These are phyloP conservation scores for Neuroscelio doddi DNA, from an alignment of 2,888 invertebrate genomes.

Conservation along the genomic window DNA sequence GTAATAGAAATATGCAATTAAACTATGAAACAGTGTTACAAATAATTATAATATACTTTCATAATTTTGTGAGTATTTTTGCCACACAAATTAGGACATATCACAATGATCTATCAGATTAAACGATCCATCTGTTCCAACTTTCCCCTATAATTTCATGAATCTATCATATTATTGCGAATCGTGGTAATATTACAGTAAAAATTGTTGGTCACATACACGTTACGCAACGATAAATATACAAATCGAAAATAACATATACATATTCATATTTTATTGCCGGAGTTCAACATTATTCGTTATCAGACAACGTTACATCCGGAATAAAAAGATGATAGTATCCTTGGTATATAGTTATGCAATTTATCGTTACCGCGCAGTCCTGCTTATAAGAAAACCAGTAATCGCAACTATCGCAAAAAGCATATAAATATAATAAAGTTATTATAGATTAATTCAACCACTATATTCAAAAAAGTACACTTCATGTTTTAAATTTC, in stretches of 20 bases:
- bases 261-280: slow-evolving; percentile 34
- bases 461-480: too few species aligned
- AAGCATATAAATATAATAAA: slow-evolving; percentile 21
- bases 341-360: slow-evolving; percentile 27
- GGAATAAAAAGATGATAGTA: slow-evolving; percentile 42
- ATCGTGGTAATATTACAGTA: slow-evolving; percentile 33
- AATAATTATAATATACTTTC: too few species aligned
- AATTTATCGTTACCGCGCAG: slow-evolving; percentile 30
- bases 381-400: slow-evolving; percentile 24
- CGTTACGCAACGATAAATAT: slow-evolving; percentile 40
- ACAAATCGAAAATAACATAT: slow-evolving; percentile 35
- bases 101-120: too few species aligned
- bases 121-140: too few species aligned
- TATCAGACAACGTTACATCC: slow-evolving; percentile 39
- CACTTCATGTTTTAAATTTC: too few species aligned
- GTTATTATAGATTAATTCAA: too few species aligned
- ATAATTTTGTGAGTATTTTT: too few species aligned
- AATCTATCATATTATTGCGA: too few species aligned
- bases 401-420: slow-evolving; percentile 23
- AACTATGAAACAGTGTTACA: too few species aligned
- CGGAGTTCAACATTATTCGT: slow-evolving; percentile 40
- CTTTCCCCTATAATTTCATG: too few species aligned
- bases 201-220: slow-evolving; percentile 31
- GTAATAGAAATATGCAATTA: too few species aligned
- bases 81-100: too few species aligned